phyloP scores from a whole-genome alignment of 2,113 vertebrate genomes.

The Cromileptes altivelis region DNA sequence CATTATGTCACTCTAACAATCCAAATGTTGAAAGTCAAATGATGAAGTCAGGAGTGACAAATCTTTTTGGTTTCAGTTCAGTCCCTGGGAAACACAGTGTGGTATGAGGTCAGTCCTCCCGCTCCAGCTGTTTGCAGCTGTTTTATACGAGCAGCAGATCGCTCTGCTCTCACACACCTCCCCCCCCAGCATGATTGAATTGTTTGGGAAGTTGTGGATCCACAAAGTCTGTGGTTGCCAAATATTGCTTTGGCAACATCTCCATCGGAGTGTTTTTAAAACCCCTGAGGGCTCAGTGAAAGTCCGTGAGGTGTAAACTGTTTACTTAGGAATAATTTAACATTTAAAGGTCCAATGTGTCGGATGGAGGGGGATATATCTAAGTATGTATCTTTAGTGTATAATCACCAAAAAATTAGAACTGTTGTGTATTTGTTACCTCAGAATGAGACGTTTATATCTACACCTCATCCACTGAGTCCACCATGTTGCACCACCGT shows the following conservation, averaged over 20 bases:
- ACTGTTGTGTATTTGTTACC: too few species aligned
- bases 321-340: neutral
- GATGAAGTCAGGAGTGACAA: neutral
- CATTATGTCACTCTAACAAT: neutral
- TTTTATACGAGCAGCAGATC: neutral
- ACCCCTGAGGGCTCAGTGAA: neutral
- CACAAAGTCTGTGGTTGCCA: slow-evolving; percentile 19
- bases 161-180: slow-evolving; percentile 1
- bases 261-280: neutral
- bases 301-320: neutral
- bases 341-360: too few species aligned
- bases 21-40: neutral
- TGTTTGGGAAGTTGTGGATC: slow-evolving; percentile 25
- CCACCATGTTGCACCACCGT: too few species aligned
- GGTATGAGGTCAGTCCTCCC: slow-evolving; percentile 24
- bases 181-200: neutral
- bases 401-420: too few species aligned
- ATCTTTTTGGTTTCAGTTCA: neutral
- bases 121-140: slow-evolving; percentile 57
- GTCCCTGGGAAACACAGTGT: slow-evolving; percentile 20
- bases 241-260: neutral
- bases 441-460: too few species aligned
- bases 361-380: too few species aligned
- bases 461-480: too few species aligned
- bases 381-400: too few species aligned